Conservation (phyloP, 2,797 vertebrate genomes). For the Coranthus polyacanthus region DNA sequence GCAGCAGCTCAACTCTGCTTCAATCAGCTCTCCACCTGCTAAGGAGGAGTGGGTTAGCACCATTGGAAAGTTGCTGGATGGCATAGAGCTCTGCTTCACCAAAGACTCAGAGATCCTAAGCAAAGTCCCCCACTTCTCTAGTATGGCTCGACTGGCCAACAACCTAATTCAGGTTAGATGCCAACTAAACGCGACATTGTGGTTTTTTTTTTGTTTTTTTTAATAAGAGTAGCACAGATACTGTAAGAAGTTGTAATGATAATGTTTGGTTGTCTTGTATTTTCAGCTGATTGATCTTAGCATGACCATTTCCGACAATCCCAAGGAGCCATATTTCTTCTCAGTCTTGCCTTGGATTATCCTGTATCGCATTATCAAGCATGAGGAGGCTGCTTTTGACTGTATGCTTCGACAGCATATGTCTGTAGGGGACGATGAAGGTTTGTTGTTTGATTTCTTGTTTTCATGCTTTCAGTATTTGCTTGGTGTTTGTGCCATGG, state of each 20-base stretch:
- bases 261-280: conserved; percentile 15
- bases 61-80: conserved; percentile 90
- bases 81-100: conserved; percentile 90
- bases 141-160: conserved; percentile 90
- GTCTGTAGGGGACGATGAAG: conserved; percentile 89
- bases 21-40: conserved; percentile 82
- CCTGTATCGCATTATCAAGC: conserved; percentile 92
- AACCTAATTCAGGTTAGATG: conserved; percentile 95
- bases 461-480: conserved; percentile 33
- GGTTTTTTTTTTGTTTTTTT: too few species aligned
- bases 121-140: conserved; percentile 81
- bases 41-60: conserved; percentile 97
- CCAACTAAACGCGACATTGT: too few species aligned
- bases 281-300: conserved; percentile 93
- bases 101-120: conserved; percentile 84
- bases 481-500: neutral
- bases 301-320: conserved; percentile 94
- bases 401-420: conserved; percentile 89
- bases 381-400: conserved; percentile 91
- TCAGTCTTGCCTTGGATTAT: conserved; percentile 97
- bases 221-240: neutral
- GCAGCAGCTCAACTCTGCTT: conserved; percentile 90
- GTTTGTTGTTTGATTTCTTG: conserved; percentile 70
- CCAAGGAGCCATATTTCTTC: conserved; percentile 93
- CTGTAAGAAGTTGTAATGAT: neutral